Percentiles rank a stretch among this genome's conserved stretches.
Evolutionary conservation across 1,140 invertebrate species (phyloP).

Genomic region (Aplysia californica): DNA sequence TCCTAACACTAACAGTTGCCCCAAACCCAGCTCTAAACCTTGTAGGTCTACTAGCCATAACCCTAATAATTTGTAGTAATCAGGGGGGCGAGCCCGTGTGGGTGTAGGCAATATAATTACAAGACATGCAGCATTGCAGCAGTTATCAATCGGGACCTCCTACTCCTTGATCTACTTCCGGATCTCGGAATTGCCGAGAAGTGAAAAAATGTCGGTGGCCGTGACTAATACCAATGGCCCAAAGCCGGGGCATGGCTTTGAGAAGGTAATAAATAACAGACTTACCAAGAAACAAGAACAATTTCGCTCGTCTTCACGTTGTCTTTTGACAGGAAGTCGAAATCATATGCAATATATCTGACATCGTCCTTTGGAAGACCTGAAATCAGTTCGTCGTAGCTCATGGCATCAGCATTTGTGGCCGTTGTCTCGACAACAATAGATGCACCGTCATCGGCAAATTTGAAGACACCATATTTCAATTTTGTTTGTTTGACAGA

Average conservation of each 20-base stretch:
- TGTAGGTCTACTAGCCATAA: too few species aligned
- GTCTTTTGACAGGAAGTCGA: conserved; percentile 13
- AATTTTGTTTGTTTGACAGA: neutral
- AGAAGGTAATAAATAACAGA: neutral
- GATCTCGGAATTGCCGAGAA: neutral
- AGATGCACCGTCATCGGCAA: neutral
- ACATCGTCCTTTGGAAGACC: conserved; percentile 12
- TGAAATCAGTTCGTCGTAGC: conserved; percentile 4
- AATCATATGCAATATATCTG: conserved; percentile 22
- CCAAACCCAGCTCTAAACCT: too few species aligned
- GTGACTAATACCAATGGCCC: neutral
- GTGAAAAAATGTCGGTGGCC: neutral
- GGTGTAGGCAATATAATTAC: too few species aligned
- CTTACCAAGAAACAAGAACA: conserved; percentile 18
- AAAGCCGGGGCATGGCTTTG: neutral
- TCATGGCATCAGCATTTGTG: neutral
- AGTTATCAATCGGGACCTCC: too few species aligned
- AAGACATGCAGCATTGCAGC: neutral
- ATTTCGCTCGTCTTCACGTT: conserved; percentile 1
- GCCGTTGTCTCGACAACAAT: neutral
- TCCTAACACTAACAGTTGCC: neutral
- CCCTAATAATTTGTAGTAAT: too few species aligned
- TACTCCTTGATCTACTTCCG: conserved; percentile 13
- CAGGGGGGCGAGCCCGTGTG: too few species aligned
- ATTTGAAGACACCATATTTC: conserved; percentile 1